Percentiles rank a stretch among this genome's conserved stretches.
These are phyloP conservation scores for Xylota sylvarum DNA, from an alignment of 2,888 invertebrate genomes.

Conservation along the genomic window DNA sequence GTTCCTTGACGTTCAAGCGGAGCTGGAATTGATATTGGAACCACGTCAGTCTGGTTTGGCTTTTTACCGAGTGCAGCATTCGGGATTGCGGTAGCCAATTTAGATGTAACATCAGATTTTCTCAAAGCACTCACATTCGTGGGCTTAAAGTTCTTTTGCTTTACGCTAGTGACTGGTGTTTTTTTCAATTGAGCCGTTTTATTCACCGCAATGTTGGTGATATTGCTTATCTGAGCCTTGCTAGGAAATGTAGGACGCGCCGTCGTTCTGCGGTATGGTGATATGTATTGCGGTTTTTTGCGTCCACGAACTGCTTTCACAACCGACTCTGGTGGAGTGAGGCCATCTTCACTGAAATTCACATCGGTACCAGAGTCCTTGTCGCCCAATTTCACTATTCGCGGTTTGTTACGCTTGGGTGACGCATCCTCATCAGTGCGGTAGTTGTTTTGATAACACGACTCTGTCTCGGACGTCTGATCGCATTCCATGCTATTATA, in stretches of 20 bases:
- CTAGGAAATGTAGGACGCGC: conserved; percentile 46
- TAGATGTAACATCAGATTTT: conserved; percentile 57
- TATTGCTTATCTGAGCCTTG: conserved; percentile 71
- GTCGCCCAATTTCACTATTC: conserved; percentile 78
- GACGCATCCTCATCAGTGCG: conserved; percentile 24
- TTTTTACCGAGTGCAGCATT: conserved; percentile 49
- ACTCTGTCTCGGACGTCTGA: conserved; percentile 87
- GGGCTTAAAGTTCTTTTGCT: conserved; percentile 68
- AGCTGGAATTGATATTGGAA: conserved; percentile 78
- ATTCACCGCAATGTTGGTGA: conserved; percentile 66
- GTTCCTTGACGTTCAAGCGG: conserved; percentile 94
- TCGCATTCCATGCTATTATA: conserved; percentile 86
- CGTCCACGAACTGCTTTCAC: conserved; percentile 84
- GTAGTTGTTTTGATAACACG: conserved; percentile 80
- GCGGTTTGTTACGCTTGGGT: conserved; percentile 68
- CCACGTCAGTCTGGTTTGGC: conserved; percentile 77
- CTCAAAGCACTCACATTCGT: conserved; percentile 33
- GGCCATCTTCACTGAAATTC: conserved; percentile 85
- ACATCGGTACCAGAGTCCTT: conserved; percentile 85
- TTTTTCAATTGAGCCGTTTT: conserved; percentile 79
- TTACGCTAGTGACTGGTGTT: conserved; percentile 76
- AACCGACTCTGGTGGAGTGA: conserved; percentile 79
- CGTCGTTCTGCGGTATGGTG: conserved; percentile 85
- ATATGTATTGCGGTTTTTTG: conserved; percentile 88
- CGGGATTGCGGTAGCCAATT: conserved; percentile 74